Evolutionary conservation across 30 jellyfish, hydroid and myxozoan species (phyloP).

Genomic region (Clytia hemisphaerica): DNA sequence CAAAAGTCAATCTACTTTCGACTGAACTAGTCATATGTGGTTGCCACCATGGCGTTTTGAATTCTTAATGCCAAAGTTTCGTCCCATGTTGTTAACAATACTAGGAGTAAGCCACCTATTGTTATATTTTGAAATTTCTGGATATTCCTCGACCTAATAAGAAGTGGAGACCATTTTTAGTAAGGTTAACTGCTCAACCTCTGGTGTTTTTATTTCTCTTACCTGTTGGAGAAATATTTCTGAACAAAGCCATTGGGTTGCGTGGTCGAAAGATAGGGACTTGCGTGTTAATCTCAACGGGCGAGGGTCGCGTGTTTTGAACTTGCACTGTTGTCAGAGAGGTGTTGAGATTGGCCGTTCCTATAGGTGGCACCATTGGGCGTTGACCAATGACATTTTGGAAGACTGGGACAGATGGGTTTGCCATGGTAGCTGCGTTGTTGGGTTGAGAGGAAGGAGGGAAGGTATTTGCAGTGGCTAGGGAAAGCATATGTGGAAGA

Average conservation of each 20-base stretch:
- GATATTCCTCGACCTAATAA: too few species aligned
- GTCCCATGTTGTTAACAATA: too few species aligned
- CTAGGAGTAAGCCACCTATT: too few species aligned
- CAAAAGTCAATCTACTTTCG: too few species aligned
- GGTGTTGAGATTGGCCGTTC: conserved; percentile 47
- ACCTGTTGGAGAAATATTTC: conserved; percentile 31
- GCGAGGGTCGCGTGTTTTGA: conserved; percentile 77
- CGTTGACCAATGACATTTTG: conserved; percentile 47
- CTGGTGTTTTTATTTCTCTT: background rate
- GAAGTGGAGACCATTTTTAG: too few species aligned
- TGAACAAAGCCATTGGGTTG: conserved; percentile 31
- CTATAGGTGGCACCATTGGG: conserved; percentile 43
- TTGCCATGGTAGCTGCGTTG: conserved; percentile 18
- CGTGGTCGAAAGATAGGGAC: conserved; percentile 47
- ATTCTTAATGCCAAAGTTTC: too few species aligned
- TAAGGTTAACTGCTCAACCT: too few species aligned
- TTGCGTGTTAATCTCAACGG: conserved; percentile 46
- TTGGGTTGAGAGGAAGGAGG: conserved; percentile 55
- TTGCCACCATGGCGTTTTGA: too few species aligned
- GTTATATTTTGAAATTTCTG: too few species aligned
- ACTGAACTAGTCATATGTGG: too few species aligned
- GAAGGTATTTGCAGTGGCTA: conserved; percentile 54
- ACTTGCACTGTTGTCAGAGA: conserved; percentile 83
- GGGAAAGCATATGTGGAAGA: conserved; percentile 61
- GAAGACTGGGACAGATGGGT: conserved; percentile 45